Percentiles rank a stretch among this genome's conserved stretches.
Conservation (phyloP, 2,888 invertebrate species). For the Platycnemis pennipes region DNA sequence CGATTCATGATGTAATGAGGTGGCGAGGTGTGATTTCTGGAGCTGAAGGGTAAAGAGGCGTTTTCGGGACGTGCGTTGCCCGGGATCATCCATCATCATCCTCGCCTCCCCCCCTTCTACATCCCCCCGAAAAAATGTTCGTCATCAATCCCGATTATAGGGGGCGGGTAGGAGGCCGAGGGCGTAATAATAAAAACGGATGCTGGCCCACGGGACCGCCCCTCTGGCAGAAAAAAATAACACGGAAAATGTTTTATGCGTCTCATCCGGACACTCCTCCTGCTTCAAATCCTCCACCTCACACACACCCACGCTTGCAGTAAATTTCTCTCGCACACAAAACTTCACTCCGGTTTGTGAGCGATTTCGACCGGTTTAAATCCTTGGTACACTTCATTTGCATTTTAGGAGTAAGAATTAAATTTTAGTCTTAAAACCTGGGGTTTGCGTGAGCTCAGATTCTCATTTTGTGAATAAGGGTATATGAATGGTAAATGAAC, state of each 20-base stretch:
- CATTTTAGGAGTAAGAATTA: too few relatives aligned
- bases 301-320: background rate
- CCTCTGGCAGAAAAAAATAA: background rate
- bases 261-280: background rate
- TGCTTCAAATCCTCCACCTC: background rate
- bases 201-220: background rate
- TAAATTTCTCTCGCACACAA: slow-evolving; percentile 6
- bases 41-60: background rate
- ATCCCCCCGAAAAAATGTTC: slow-evolving; percentile 2
- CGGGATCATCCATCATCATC: slow-evolving; percentile 46
- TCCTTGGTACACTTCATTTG: too few relatives aligned
- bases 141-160: slow-evolving; percentile 49
- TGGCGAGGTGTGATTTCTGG: background rate
- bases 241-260: background rate
- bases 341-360: too few relatives aligned
- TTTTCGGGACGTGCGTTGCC: background rate
- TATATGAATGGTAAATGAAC: too few relatives aligned
- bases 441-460: too few relatives aligned
- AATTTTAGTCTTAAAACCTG: too few relatives aligned
- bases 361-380: too few relatives aligned
- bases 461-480: too few relatives aligned
- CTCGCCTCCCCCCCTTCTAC: background rate
- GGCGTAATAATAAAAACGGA: slow-evolving; percentile 27
- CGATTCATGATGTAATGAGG: background rate
- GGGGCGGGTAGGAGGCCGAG: background rate